Evolutionary conservation across 2,888 invertebrate genomes (phyloP), one percentile per base, ranked within the genome.

Genomic region (Andrena bicolor): DNA sequence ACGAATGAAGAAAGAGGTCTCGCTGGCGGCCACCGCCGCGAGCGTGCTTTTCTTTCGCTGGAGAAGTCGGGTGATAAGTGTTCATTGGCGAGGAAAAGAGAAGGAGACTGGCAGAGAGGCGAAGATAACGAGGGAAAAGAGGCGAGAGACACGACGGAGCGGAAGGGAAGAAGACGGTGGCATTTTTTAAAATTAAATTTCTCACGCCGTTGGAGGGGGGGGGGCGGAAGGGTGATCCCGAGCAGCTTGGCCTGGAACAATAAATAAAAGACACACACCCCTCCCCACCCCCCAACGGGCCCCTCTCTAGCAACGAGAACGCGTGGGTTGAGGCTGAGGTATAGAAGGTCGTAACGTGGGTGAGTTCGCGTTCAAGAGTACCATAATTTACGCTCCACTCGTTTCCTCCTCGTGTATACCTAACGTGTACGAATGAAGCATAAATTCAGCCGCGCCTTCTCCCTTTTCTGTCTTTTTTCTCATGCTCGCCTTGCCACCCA

Each of bases 381-480:
- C 89, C 84, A 90, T 92, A 91, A 92, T 91, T 92, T 90, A 92
- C 91, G 88, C 88, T 87, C 87, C 84, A 84, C 90, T 91, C 88
- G 91, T 91, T 91, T 89, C 87, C 90, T 82, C 75, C 80, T 86
- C 81, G 82, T 86, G 88, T 89, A 88, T 86, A 90, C 84, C 88
- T 89, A 90, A 89, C 90, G 84, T 89, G 88, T 90, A 90, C 90
- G 90, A 89, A 91, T 89, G 90, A 91, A 90, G 89, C 90, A 92
- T 92, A 92, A 92, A 92, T 92, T 91, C 90, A 85, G 85, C 84
- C 82, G 66, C 84, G 82, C 86, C 82, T 86, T 82, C 79, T 78
- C 74, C 79, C 48, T 28, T 77, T 79, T 77, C 66, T 48, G 49
- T 71, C 65, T 64, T 8, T 23, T 69, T 60, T 78, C 77, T 69